phyloP scores from a whole-genome alignment of 2,797 vertebrate genomes.

The Clarias fuscus region DNA sequence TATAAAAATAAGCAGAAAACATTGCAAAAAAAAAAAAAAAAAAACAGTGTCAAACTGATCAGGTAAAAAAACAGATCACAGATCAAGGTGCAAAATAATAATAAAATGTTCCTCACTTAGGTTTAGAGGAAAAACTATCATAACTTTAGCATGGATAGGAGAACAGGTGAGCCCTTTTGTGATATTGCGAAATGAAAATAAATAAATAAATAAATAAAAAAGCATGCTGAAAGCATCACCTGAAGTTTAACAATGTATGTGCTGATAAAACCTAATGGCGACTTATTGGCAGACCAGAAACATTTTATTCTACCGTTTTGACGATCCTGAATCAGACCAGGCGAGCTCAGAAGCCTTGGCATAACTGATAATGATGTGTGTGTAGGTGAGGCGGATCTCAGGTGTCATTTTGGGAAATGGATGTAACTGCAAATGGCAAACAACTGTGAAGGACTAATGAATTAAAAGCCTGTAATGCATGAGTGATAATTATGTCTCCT shows the following conservation, averaged over 20 bases:
- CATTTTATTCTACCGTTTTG: background rate
- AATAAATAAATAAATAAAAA: background rate
- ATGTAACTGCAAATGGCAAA: slow-evolving; percentile 26
- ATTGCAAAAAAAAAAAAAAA: too few species aligned
- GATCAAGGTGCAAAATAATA: background rate
- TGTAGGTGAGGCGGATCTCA: slow-evolving; percentile 16
- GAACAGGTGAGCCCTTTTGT: background rate
- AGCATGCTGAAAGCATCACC: background rate
- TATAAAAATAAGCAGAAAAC: background rate
- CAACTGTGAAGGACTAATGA: slow-evolving; percentile 44
- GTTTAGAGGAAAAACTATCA: background rate
- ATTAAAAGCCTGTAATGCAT: slow-evolving; percentile 43
- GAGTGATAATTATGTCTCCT: slow-evolving; percentile 35
- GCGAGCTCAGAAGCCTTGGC: background rate
- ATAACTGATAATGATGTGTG: slow-evolving; percentile 10
- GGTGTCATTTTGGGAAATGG: slow-evolving; percentile 28
- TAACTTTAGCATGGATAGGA: too few species aligned
- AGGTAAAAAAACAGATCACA: background rate
- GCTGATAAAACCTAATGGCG: background rate
- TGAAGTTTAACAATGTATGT: background rate
- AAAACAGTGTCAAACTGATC: background rate
- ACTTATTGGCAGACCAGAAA: background rate
- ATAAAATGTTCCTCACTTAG: background rate
- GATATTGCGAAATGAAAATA: slow-evolving; percentile 8
- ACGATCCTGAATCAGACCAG: background rate